Evolutionary conservation across 2,888 invertebrate genomes (phyloP).

Genomic region (Drosophila maculinotata): DNA sequence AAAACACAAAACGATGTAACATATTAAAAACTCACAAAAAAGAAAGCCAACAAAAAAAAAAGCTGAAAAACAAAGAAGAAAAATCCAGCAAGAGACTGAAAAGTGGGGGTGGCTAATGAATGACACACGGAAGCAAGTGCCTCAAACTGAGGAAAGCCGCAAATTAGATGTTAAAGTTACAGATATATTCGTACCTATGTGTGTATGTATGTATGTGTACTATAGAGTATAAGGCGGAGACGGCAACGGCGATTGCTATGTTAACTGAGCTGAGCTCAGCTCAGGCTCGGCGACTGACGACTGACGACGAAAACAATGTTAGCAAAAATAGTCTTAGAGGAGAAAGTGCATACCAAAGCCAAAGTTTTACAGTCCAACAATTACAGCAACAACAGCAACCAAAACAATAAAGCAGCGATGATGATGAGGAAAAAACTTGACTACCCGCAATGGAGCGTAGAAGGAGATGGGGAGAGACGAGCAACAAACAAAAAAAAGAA

Average conservation of each 20-base stretch:
- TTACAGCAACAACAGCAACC: slow-evolving; percentile 56
- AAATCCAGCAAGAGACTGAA: slow-evolving; percentile 29
- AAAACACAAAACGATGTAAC: slow-evolving; percentile 1
- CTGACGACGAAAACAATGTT: slow-evolving; percentile 65
- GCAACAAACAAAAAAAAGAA: slow-evolving; percentile 8
- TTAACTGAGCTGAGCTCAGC: slow-evolving; percentile 38
- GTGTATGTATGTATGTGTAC: no score
- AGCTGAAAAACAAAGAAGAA: slow-evolving; percentile 21
- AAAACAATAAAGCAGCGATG: slow-evolving; percentile 22
- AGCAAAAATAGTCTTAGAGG: slow-evolving; percentile 77
- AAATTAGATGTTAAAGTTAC: slow-evolving; percentile 68
- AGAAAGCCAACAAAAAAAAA: slow-evolving; percentile 36
- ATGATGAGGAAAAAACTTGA: slow-evolving; percentile 35
- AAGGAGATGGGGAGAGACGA: slow-evolving; percentile 17
- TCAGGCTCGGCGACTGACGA: slow-evolving; percentile 3
- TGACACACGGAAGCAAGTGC: slow-evolving; percentile 52
- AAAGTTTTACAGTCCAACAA: slow-evolving; percentile 75
- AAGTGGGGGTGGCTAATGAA: slow-evolving; percentile 25
- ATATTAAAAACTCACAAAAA: slow-evolving; percentile 9
- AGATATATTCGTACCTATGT: slow-evolving; percentile 18
- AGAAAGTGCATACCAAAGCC: slow-evolving; percentile 75
- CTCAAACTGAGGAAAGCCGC: slow-evolving; percentile 65
- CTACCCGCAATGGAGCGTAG: slow-evolving; percentile 31
- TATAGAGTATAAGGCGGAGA: slow-evolving; percentile 8
- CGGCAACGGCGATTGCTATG: slow-evolving; percentile 8